Evolutionary conservation across 2,797 vertebrate genomes (phyloP), one percentile per base, ranked within the genome.

Genomic region (Clarias laeviceps): DNA sequence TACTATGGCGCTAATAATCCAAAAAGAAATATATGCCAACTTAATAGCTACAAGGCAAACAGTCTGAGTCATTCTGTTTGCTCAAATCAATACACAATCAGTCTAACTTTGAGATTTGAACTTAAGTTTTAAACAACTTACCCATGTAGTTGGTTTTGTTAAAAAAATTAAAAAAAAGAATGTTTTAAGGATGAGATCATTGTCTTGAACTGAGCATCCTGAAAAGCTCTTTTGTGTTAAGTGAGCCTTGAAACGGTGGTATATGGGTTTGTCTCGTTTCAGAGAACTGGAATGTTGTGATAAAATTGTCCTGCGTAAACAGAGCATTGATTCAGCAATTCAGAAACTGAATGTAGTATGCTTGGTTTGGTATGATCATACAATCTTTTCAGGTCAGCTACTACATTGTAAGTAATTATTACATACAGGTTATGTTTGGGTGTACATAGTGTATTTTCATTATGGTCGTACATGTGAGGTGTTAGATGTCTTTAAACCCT

Each of bases 231-330:
- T 87, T 86, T 86, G 76, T 88, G 88, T 87, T 85, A 88, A 88
- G 82, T 87, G 86, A 91, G 85, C 87, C 88, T 88, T 89, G 72
- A 89, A 89, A 86, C 90, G 91, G 92, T 91, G 90, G 91, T 91
- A 93, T 93, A 93, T 90, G 91, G 93, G 92, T 89, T 89, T 2
- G 93, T 94, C 94, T 92, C 93, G 92, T 92, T 91, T 94, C 93
- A 94, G 87, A 89, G 93, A 91, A 93, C 91, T 29, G 95, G 94
- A 94, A 95, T 95, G 93, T 90, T 91, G 89, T 89, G 92, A 92
- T 94, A 94, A 93, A 93, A 92, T 79, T 90, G 78, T 64, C 88
- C 84, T 89, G 90, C 92, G 91, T 91, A 92, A 90, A 84, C 20
- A 88, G 61, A 91, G 87, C 72, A 89, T 90, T 87, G 84, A 83